These are phyloP conservation scores for Gryllus bimaculatus DNA, from an alignment of 1,140 invertebrate species.

Conservation along the genomic window DNA sequence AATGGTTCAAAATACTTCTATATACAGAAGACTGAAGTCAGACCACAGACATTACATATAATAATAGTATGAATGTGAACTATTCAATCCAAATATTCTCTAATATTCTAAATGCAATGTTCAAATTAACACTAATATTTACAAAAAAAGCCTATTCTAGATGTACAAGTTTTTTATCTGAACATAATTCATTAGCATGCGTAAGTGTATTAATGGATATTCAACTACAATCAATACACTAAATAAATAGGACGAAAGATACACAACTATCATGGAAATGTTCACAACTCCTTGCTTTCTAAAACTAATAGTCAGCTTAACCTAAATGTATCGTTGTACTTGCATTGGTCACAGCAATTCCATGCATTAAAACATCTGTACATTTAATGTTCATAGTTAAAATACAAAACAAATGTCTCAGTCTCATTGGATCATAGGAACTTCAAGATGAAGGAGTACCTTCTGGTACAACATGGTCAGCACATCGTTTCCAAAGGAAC, in stretches of 20 bases:
- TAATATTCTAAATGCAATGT: too few relatives aligned
- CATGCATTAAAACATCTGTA: background rate
- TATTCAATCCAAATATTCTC: too few relatives aligned
- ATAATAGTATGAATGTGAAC: too few relatives aligned
- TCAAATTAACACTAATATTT: background rate
- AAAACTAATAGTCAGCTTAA: background rate
- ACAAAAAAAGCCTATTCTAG: background rate
- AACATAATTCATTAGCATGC: too few relatives aligned
- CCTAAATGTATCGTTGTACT: background rate
- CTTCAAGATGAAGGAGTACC: background rate
- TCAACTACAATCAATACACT: background rate
- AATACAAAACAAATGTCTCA: background rate
- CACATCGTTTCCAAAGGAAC: conserved; percentile 47
- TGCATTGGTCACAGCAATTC: background rate
- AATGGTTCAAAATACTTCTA: background rate
- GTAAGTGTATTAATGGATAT: too few relatives aligned
- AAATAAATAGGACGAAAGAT: background rate
- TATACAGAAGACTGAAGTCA: background rate
- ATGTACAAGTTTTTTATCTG: too few relatives aligned
- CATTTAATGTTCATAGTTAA: background rate
- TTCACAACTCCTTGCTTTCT: background rate
- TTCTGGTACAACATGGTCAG: conserved; percentile 25
- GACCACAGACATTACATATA: too few relatives aligned
- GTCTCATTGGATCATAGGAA: background rate
- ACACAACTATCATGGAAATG: background rate